A percentile compares a stretch with the other conserved stretches of the same genome.
These are phyloP conservation scores for Perccottus glenii DNA, from an alignment of 2,113 vertebrate species.

Conservation along the genomic window DNA sequence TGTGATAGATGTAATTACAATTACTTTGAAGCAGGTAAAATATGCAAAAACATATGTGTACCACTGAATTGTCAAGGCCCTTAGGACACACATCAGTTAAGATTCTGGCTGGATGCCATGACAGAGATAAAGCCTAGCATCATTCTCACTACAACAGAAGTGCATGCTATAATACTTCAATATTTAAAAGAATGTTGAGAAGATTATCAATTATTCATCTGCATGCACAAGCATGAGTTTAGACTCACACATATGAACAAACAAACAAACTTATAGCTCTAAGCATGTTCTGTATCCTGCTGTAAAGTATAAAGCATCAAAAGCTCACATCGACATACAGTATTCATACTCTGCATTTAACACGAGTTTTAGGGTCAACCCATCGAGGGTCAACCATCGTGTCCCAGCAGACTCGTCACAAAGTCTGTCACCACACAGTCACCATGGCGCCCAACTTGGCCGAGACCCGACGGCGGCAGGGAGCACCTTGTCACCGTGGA, in stretches of 20 bases:
- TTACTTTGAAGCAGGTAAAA: too few species aligned
- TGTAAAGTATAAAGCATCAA: neutral
- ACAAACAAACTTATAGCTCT: neutral
- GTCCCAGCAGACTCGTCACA: constrained; percentile 72
- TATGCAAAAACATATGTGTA: constrained; percentile 40
- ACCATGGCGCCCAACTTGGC: constrained; percentile 82
- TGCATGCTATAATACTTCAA: neutral
- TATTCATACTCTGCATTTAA: neutral
- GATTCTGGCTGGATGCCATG: constrained; percentile 12
- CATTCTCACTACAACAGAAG: neutral
- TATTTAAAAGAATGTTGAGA: constrained; percentile 8
- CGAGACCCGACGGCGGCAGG: constrained; percentile 85
- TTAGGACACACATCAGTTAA: constrained; percentile 13
- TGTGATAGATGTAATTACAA: too few species aligned
- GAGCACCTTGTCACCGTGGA: constrained; percentile 84
- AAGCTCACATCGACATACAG: neutral
- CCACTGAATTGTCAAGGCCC: neutral
- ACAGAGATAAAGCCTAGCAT: constrained; percentile 7
- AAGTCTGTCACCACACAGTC: constrained; percentile 82
- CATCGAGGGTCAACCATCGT: constrained; percentile 53
- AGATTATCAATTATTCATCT: neutral
- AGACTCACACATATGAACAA: neutral
- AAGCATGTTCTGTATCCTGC: neutral
- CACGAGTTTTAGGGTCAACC: constrained; percentile 62
- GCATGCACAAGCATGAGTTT: neutral